A percentile compares a stretch with the other conserved stretches of the same genome.
Evolutionary conservation across 2,888 invertebrate genomes (phyloP).

Genomic region (Trimorus sp.): DNA sequence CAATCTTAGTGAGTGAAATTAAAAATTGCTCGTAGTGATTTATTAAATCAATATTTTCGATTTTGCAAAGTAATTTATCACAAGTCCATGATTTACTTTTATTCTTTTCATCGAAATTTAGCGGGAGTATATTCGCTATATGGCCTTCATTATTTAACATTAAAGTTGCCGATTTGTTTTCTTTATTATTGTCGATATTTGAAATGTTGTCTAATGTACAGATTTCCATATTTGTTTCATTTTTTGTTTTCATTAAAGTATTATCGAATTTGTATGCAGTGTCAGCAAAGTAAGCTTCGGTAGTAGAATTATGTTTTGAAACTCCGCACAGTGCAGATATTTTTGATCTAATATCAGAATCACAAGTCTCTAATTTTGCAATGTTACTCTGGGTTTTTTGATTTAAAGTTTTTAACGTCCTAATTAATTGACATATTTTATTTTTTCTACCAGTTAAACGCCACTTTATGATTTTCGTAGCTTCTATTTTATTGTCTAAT

Average conservation of each 20-base stretch:
- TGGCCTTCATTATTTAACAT: not conserved
- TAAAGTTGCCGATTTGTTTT: not conserved
- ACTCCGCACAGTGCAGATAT: not conserved
- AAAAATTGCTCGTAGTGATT: not conserved
- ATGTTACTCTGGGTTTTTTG: not conserved
- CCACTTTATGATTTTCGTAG: not conserved
- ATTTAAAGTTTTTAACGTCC: not conserved
- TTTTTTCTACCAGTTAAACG: not conserved
- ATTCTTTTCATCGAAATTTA: constrained; percentile 52
- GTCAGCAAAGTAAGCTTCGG: not conserved
- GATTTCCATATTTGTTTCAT: not conserved
- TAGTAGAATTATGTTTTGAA: not conserved
- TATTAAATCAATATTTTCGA: constrained; percentile 15
- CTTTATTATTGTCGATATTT: too few relatives aligned
- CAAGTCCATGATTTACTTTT: constrained; percentile 38
- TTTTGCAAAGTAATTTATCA: constrained; percentile 19
- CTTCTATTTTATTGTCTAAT: too few relatives aligned
- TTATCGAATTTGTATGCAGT: not conserved
- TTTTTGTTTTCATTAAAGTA: not conserved
- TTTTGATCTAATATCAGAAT: not conserved
- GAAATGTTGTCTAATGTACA: not conserved
- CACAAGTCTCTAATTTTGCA: not conserved
- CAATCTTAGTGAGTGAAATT: not conserved
- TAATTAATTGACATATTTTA: not conserved
- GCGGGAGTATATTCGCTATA: constrained; percentile 17